Evolutionary conservation across 2,888 invertebrate genomes (phyloP), one percentile per base, ranked within the genome.

Genomic region (Caenorhabditis sp.): DNA sequence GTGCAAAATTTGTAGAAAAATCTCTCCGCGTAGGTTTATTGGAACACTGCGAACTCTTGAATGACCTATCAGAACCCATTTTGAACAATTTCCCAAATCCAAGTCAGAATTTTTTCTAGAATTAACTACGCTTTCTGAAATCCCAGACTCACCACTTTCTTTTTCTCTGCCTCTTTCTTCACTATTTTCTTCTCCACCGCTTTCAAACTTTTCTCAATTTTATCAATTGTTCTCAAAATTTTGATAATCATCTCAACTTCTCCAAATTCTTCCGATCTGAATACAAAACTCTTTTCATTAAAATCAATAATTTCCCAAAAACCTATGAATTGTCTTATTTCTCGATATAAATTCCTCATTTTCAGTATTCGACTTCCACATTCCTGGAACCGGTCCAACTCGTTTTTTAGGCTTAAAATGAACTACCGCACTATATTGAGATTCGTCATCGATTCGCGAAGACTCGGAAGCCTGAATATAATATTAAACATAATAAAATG

Each of bases 381-480:
- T 38, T 50, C 84, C 84, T 2, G 84, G 84, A 43, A 84, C 84
- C 25, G 72, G 72, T 27, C 65, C 68, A 38, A 62, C 23, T 36
- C 72, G 64, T 56, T 68, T 66, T 23, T 74, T 72, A 54, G 80
- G 81, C 26, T 80, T 81, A 76, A 85, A 85, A 59, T 83, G 80
- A 43, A 83, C 81, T 36, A 85, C 76, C 1, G 83, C 84, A 70
- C 80, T 81, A 74, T 83, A 86, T 68, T 85, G 82, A 61, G 78
- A 76, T 66, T 86, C 84, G 62, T 86, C 84, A 23, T 84, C 82
- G 58, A 68, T 58, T 25, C 63, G 68, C 26, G 67, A 67, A 27
- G 59, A 64, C 61, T 65, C 68, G 62, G 72, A 72, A 20, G 60
- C 56, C 72, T 72, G n/a, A n/a, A n/a, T n/a, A n/a, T n/a, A n/a